phyloP scores from a whole-genome alignment of 2,888 invertebrate species.

The Idaea aversata region DNA sequence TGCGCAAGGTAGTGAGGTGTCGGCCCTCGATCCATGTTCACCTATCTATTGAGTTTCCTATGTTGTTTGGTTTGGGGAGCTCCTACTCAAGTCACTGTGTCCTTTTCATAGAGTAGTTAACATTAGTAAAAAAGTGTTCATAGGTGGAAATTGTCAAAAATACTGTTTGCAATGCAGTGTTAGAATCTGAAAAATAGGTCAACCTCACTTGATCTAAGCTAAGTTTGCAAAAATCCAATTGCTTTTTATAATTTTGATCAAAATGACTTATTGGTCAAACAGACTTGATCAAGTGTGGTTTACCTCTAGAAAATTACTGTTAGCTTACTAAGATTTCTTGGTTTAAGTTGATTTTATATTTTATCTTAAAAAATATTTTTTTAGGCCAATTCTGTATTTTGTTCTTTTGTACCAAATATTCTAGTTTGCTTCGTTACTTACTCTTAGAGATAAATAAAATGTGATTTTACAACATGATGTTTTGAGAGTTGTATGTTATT shows the following conservation, averaged over 20 bases:
- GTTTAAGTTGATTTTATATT: not conserved
- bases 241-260: not conserved
- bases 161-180: constrained; percentile 59
- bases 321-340: not conserved
- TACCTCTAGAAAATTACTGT: not conserved
- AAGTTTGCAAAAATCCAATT: not conserved
- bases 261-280: not conserved
- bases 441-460: not conserved
- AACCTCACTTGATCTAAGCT: not conserved
- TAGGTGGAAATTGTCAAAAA: constrained; percentile 45
- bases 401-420: constrained; percentile 4
- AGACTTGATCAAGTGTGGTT: not conserved
- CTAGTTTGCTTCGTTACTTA: constrained; percentile 1
- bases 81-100: constrained; percentile 85
- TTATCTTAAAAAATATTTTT: not conserved
- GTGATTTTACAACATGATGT: constrained; percentile 2
- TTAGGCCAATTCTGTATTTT: not conserved
- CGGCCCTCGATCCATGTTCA: constrained; percentile 43
- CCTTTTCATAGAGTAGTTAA: constrained; percentile 81
- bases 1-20: constrained; percentile 44
- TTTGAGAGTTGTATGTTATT: not conserved
- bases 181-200: constrained; percentile 43
- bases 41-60: constrained; percentile 81
- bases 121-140: constrained; percentile 40
- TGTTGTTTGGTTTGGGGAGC: constrained; percentile 83